phyloP scores from a whole-genome alignment of 2,113 vertebrate species.

The Illadopsis cleaveri region DNA sequence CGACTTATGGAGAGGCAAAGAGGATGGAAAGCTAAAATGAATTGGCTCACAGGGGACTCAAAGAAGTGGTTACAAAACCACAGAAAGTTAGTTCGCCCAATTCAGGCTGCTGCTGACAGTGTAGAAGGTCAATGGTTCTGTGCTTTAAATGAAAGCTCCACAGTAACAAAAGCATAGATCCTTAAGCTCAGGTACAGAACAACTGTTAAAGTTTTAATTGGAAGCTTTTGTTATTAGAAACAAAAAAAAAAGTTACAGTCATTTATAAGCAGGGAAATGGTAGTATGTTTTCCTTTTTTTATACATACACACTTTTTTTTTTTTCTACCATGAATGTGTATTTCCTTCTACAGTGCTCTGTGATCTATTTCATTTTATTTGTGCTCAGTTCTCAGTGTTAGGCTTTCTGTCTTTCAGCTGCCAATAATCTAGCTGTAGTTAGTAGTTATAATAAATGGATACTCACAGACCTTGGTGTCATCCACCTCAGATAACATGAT shows the following conservation, averaged over 20 bases:
- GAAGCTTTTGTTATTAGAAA: not conserved
- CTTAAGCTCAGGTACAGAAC: not conserved
- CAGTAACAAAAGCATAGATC: not conserved
- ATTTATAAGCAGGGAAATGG: not conserved
- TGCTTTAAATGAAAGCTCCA: not conserved
- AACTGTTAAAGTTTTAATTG: not conserved
- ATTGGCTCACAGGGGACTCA: not conserved
- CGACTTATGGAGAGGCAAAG: not conserved
- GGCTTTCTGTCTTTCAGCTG: not conserved
- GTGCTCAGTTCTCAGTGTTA: not conserved
- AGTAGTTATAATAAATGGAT: not conserved
- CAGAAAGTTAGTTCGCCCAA: not conserved
- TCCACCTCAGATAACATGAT: not conserved
- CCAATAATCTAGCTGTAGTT: not conserved
- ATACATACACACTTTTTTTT: accelerated
- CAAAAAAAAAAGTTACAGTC: not conserved
- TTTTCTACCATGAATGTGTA: not conserved
- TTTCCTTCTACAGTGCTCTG: not conserved
- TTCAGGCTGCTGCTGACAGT: not conserved
- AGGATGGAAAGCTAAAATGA: not conserved
- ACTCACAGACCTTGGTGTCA: not conserved
- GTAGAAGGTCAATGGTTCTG: not conserved
- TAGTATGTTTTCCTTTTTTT: not conserved
- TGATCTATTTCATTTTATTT: not conserved
- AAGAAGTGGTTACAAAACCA: not conserved